Evolutionary conservation across 2,113 vertebrate species (phyloP).

Genomic region (Gopherus evgoodei): DNA sequence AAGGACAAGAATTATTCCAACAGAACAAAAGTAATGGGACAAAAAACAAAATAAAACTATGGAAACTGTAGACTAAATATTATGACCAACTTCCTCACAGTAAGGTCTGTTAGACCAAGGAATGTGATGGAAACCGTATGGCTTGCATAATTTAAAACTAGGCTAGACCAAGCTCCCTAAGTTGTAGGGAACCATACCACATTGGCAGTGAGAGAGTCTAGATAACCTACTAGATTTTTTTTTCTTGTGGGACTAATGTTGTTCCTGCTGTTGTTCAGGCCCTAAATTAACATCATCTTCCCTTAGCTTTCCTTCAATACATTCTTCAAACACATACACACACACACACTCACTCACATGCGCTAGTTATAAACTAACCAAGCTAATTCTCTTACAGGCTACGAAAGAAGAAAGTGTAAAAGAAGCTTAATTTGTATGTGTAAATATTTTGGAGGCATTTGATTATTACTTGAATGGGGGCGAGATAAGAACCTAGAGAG

Average conservation of each 20-base stretch:
- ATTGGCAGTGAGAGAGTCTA: background rate
- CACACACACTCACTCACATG: background rate
- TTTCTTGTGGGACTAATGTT: background rate
- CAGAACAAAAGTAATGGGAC: background rate
- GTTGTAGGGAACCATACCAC: background rate
- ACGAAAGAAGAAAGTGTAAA: background rate
- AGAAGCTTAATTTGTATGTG: background rate
- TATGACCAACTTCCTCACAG: background rate
- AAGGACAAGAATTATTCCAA: background rate
- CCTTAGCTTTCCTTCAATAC: background rate
- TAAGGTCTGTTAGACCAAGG: background rate
- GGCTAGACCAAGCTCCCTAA: background rate
- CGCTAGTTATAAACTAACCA: background rate
- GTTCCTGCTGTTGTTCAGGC: background rate
- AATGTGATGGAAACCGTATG: background rate
- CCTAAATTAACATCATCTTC: background rate
- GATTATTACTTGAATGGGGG: accelerated
- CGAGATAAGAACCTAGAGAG: background rate
- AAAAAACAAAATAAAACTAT: background rate
- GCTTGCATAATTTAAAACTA: background rate
- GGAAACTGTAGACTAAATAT: background rate
- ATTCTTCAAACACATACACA: background rate
- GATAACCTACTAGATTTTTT: background rate
- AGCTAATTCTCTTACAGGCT: background rate
- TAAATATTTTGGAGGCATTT: background rate